These are phyloP conservation scores for Lagopus muta DNA, from an alignment of 2,113 vertebrate species.

Conservation along the genomic window DNA sequence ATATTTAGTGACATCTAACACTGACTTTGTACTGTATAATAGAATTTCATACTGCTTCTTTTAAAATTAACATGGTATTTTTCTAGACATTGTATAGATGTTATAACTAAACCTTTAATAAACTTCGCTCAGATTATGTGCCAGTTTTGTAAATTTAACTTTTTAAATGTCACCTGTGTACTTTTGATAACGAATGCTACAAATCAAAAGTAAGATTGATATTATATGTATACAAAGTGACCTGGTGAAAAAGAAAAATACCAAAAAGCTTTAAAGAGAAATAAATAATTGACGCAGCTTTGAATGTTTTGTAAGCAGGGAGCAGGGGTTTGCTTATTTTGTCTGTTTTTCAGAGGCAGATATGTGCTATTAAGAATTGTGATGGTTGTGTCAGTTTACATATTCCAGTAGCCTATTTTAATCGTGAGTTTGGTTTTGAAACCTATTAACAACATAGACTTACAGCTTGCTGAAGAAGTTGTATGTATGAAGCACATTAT, in stretches of 20 bases:
- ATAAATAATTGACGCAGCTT: not conserved
- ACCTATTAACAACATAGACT: not conserved
- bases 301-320: not conserved
- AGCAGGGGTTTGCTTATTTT: not conserved
- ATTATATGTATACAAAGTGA: not conserved
- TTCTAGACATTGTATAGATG: slow-evolving; percentile 57
- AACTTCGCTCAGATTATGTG: not conserved
- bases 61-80: slow-evolving; percentile 53
- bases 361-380: not conserved
- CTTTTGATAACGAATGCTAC: slow-evolving; percentile 57
- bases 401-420: not conserved
- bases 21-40: not conserved
- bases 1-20: slow-evolving; percentile 6
- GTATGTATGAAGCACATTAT: not conserved
- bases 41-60: slow-evolving; percentile 31
- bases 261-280: not conserved
- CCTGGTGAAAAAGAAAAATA: not conserved
- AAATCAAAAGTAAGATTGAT: not conserved
- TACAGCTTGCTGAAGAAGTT: not conserved
- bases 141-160: slow-evolving; percentile 62
- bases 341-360: not conserved
- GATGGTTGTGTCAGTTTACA: not conserved
- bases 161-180: slow-evolving; percentile 13
- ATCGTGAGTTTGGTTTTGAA: not conserved
- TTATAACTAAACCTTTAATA: slow-evolving; percentile 44